Evolutionary conservation across 1,140 invertebrate genomes (phyloP), one percentile per base, ranked within the genome.

Genomic region (Monochamus saltuarius): DNA sequence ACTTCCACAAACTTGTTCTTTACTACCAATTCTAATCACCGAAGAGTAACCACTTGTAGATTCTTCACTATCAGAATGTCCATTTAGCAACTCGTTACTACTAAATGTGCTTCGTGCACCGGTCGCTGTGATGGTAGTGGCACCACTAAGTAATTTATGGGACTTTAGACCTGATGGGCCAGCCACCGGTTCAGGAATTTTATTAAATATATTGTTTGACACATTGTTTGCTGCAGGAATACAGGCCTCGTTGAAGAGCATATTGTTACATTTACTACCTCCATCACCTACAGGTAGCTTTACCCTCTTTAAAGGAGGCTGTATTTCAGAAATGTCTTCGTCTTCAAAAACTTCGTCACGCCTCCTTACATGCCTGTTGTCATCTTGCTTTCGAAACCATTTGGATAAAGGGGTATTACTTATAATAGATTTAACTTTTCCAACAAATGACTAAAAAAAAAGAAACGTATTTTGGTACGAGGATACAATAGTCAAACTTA

Each of bases 371-470:
- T 75, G 70, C 7, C 74, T 77, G 66, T 76, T 75, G 7, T 63
- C 73, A 7, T 71, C 65, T 35, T 67, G 67, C 46, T 65, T 72
- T 34, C 74, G 70, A 52, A 82, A 81, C 79, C 80, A 81, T 67
- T 79, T 80, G 7, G 74, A 77, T n/a, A 82, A 72, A n/a, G 69
- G 65, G 7, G 78, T 76, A 37, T 73, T 66, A 34, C 76, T 79
- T 42, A 82, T 66, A 16, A 81, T 69, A 22, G 75, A 76, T 66
- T 74, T 79, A 19, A 82, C 74, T 77, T 79, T 80, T 58, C 77
- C 76, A 45, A 81, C 78, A 69, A 82, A 79, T 36, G 81, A 80
- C 80, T 82, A 73, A 49, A 80, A 75, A 73, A 60, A 65, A 66
- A 61, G 56, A 65, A 59, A 51, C 2, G 6, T 6, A 29, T 29